These are phyloP conservation scores for Speoplatyrhinus poulsoni DNA, from an alignment of 2,113 vertebrate species.

Conservation along the genomic window DNA sequence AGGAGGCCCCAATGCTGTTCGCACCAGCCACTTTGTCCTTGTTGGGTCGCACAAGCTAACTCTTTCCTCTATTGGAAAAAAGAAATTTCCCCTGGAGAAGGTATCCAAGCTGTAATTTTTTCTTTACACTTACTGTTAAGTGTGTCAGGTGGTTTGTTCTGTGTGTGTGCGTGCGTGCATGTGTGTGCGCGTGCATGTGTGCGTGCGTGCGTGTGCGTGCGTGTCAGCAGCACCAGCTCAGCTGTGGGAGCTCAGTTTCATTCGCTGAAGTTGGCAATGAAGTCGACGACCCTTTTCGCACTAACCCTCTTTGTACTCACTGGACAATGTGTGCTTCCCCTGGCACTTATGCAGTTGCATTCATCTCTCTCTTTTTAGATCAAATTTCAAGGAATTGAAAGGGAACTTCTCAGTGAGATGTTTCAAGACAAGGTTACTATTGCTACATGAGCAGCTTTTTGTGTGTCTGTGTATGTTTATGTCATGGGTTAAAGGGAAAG, in stretches of 20 bases:
- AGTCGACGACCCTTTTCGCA: background rate
- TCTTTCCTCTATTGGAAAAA: constrained; percentile 83
- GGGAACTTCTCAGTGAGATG: constrained; percentile 84
- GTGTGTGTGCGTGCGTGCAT: background rate
- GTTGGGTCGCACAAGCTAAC: constrained; percentile 88
- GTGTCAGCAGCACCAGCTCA: too few relatives aligned
- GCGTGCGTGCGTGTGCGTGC: too few relatives aligned
- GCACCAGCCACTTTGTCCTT: constrained; percentile 88
- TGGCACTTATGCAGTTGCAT: constrained; percentile 22
- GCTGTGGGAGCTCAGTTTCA: too few relatives aligned
- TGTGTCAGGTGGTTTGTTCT: background rate
- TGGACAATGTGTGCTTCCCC: constrained; percentile 1
- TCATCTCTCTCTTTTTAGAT: constrained; percentile 80
- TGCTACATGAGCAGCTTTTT: constrained; percentile 42
- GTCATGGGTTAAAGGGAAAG: constrained; percentile 12
- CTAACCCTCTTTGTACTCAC: constrained; percentile 10
- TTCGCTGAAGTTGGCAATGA: too few relatives aligned
- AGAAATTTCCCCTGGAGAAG: constrained; percentile 90
- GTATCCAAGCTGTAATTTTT: constrained; percentile 62
- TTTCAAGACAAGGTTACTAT: constrained; percentile 86
- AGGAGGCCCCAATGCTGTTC: constrained; percentile 86
- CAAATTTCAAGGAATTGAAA: constrained; percentile 85
- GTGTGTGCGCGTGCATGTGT: too few relatives aligned
- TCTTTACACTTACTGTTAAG: background rate
- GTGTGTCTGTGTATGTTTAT: background rate